A percentile compares a stretch with the other conserved stretches of the same genome.
These are phyloP conservation scores for Vespertilio murinus DNA, from an alignment of 2,797 vertebrate species.

Conservation along the genomic window DNA sequence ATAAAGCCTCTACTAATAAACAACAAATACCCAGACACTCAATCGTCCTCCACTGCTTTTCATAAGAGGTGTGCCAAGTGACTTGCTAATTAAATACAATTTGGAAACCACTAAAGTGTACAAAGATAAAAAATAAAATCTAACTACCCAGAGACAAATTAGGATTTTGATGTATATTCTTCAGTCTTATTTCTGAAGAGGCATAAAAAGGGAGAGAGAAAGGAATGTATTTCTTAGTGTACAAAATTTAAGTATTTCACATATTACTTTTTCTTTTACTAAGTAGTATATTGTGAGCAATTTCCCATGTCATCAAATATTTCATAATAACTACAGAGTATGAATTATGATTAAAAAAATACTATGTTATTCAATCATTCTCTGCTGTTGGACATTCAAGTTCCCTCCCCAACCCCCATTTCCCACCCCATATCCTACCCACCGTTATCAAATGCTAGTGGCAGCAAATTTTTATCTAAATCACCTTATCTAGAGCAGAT, in stretches of 20 bases:
- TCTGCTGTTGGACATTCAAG: not conserved
- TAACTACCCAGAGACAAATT: not conserved
- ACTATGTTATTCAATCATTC: constrained; percentile 10
- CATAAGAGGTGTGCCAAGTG: not conserved
- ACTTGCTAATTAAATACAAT: not conserved
- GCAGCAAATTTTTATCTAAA: not conserved
- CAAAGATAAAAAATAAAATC: constrained; percentile 22
- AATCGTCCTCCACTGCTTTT: not conserved
- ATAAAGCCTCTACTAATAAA: constrained; percentile 14
- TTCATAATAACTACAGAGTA: not conserved
- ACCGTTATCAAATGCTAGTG: not conserved
- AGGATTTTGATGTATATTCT: not conserved
- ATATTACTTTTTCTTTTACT: not conserved
- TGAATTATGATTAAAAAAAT: not conserved
- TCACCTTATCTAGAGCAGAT: not conserved
- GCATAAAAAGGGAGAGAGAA: not conserved
- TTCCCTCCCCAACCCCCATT: not conserved
- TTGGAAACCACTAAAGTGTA: not conserved
- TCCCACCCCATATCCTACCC: not conserved
- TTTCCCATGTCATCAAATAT: not conserved
- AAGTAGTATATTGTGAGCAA: not conserved
- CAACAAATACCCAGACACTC: not conserved
- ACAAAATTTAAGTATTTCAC: constrained; percentile 8
- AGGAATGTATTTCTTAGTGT: not conserved
- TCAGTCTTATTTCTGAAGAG: constrained; percentile 19